Conservation (phyloP, 2,888 invertebrate genomes). For the Exephanes ischioxanthus region DNA sequence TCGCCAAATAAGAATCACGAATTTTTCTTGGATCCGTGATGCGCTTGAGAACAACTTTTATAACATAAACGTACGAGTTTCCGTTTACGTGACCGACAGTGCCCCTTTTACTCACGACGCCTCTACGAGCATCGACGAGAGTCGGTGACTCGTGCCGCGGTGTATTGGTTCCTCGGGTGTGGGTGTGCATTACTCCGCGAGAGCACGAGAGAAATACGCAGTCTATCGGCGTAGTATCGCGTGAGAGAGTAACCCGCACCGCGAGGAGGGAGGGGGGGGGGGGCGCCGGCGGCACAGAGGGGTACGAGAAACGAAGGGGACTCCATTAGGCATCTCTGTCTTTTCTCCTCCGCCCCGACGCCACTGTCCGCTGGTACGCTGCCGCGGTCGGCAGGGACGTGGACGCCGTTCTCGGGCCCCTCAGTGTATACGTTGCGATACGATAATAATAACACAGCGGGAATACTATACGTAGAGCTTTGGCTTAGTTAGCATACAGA, state of each 20-base stretch:
- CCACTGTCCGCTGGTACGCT: slow-evolving; percentile 41
- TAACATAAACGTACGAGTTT: neutral
- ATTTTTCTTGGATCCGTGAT: neutral
- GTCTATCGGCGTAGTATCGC: slow-evolving; percentile 75
- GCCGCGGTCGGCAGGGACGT: slow-evolving; percentile 44
- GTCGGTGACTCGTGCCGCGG: neutral
- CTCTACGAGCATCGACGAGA: neutral
- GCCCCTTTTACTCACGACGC: neutral
- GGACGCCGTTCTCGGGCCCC: slow-evolving; percentile 36
- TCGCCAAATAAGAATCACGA: too few species aligned
- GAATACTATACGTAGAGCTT: neutral
- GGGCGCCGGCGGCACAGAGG: slow-evolving; percentile 11
- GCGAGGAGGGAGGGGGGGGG: slow-evolving; percentile 36
- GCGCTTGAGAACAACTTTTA: neutral
- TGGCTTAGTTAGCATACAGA: slow-evolving; percentile 24
- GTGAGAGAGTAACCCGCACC: slow-evolving; percentile 75
- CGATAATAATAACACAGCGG: slow-evolving; percentile 3
- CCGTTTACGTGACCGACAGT: neutral
- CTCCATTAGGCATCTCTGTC: slow-evolving; percentile 72
- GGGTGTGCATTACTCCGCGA: slow-evolving; percentile 66
- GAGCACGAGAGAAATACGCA: slow-evolving; percentile 50
- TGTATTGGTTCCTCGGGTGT: slow-evolving; percentile 1
- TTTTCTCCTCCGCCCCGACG: slow-evolving; percentile 42
- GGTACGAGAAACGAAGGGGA: slow-evolving; percentile 59
- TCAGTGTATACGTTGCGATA: neutral